Evolutionary conservation across 2,113 vertebrate species (phyloP).

Genomic region (Motacilla tschutschensis): DNA sequence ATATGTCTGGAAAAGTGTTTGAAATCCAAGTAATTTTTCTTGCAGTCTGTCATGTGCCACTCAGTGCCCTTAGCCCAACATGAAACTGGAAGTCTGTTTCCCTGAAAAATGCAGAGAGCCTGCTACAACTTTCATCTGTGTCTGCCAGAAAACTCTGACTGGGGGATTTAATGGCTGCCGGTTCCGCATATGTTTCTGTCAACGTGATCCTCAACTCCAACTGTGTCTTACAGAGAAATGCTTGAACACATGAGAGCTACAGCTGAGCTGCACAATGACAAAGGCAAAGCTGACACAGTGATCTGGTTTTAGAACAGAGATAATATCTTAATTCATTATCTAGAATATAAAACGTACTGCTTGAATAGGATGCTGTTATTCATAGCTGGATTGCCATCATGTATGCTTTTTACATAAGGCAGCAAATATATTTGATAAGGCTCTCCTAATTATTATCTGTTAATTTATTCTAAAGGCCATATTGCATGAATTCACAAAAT

Average conservation of each 20-base stretch:
- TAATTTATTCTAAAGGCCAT: background rate
- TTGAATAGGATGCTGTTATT: background rate
- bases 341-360: background rate
- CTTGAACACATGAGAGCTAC: constrained; percentile 32
- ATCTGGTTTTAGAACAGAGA: constrained; percentile 35
- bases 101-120: background rate
- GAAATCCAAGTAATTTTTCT: background rate
- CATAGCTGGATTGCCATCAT: background rate
- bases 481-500: background rate
- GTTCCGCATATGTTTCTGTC: constrained; percentile 54
- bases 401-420: background rate
- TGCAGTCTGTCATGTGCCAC: background rate
- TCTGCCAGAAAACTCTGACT: constrained; percentile 48
- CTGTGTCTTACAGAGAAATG: constrained; percentile 39
- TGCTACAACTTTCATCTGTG: background rate
- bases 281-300: constrained; percentile 41
- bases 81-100: background rate
- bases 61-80: background rate
- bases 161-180: constrained; percentile 35
- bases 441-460: background rate
- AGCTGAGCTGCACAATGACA: constrained; percentile 33
- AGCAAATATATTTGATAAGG: background rate
- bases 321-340: constrained; percentile 35
- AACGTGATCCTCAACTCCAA: constrained; percentile 44
- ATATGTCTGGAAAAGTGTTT: background rate